Conservation (phyloP, 2,113 vertebrate species). For the Chloroceryle aenea region DNA sequence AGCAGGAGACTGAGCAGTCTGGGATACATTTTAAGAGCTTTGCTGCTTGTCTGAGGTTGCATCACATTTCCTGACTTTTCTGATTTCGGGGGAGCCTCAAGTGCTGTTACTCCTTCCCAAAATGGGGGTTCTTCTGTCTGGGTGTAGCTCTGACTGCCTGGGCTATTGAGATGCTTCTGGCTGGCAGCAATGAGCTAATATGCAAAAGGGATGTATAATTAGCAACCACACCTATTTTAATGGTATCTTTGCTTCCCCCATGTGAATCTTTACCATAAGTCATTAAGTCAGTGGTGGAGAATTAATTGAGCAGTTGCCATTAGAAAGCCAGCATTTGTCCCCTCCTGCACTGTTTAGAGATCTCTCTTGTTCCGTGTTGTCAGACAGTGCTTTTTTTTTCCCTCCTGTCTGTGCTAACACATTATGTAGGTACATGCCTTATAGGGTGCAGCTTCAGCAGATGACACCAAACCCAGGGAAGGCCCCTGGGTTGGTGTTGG, state of each 20-base stretch:
- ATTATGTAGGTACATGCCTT: accelerated
- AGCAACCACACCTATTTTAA: background rate
- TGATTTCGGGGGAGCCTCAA: background rate
- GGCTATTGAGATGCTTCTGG: background rate
- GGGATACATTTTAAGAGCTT: background rate
- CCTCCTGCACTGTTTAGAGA: background rate
- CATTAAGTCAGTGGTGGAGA: background rate
- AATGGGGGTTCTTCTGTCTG: background rate
- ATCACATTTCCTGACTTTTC: background rate
- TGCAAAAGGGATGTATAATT: background rate
- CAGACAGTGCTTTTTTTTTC: background rate
- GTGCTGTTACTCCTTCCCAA: background rate
- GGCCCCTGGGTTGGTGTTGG: background rate
- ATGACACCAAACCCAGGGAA: background rate
- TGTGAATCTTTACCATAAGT: background rate
- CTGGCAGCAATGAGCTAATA: background rate
- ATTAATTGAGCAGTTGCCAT: background rate
- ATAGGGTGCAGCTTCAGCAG: background rate
- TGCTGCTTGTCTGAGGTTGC: background rate
- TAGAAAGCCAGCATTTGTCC: background rate
- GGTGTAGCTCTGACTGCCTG: background rate
- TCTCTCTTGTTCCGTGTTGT: background rate
- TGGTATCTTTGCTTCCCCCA: background rate
- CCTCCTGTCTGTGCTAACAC: background rate
- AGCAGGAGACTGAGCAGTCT: background rate